Base-by-base conservation (phyloP, 2,888 invertebrate genomes). In the Arrhopalites spinosus region DNA sequence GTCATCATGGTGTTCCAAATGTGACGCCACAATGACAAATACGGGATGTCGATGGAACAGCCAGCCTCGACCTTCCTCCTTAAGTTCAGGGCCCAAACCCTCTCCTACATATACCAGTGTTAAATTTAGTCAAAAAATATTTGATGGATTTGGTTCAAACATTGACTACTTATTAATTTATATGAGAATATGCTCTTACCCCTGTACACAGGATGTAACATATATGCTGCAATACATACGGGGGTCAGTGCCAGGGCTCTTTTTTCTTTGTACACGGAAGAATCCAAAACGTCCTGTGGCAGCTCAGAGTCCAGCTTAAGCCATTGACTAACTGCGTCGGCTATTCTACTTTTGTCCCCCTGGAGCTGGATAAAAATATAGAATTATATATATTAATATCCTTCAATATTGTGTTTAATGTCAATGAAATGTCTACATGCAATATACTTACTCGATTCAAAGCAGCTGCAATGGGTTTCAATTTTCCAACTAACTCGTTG, bases 311-410 rank as follows among this genome's bases (percentile, higher is more conserved):
- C 27, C 17, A 74, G 36, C 2, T 53, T 30, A 2, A 70, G 27
- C 77, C 77, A 77, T 3, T 47, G 20, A 3, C 11, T 0, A 25
- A 74, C 74, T 2, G 77, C 74, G 45, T 77, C 77, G 0, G 74
- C 69, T 23, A 77, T 15, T 20, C 63, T 66, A 13, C 67, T 11
- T 13, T 45, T 17, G 11, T 74, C 70, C 13, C 36, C 29, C 56
- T 77, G 74, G 7, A 74, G 30, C 77, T 77, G 30, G 56, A 77
- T 2, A 53, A n/a, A 50, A n/a, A 50, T 11, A 50, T 20, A 50
- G 50, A 11, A 50, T 50, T 8, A 50, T 50, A 20, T 11, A 50
- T 50, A 3, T n/a, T 50, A 50, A 50, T 20, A 50, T 8, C 3
- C 15, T 8, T 50, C 3, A 17, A 20, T 11, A 50, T 20, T n/a